Percentiles rank a stretch among this genome's conserved stretches.
These are phyloP conservation scores for Phodopus roborovskii DNA, from an alignment of 2,113 vertebrate species.

Conservation along the genomic window DNA sequence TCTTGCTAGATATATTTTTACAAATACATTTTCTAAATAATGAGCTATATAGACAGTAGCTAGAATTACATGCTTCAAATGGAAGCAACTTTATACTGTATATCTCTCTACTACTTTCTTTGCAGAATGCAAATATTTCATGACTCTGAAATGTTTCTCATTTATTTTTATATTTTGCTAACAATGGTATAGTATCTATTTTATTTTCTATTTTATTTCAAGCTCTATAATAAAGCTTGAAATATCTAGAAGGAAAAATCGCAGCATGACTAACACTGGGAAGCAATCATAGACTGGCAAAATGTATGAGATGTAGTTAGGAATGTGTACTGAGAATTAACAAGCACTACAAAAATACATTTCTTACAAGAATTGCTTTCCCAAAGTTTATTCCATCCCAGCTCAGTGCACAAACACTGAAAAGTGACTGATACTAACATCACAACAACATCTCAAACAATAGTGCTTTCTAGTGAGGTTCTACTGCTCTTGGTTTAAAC, in stretches of 20 bases:
- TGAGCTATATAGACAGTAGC: not conserved
- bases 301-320: not conserved
- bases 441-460: not conserved
- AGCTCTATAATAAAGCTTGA: not conserved
- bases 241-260: not conserved
- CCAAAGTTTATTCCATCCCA: not conserved
- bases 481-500: not conserved
- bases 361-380: not conserved
- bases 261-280: not conserved
- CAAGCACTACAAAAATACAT: not conserved
- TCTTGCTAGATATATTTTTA: slow-evolving; percentile 6
- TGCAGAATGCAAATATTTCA: not conserved
- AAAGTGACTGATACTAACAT: not conserved
- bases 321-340: not conserved
- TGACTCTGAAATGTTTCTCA: not conserved
- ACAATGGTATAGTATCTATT: not conserved
- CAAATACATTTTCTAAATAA: not conserved
- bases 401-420: not conserved
- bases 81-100: not conserved
- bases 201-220: slow-evolving; percentile 6
- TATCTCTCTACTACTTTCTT: not conserved
- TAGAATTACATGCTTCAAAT: slow-evolving; percentile 18
- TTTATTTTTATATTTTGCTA: slow-evolving; percentile 36
- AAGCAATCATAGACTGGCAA: not conserved
- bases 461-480: not conserved